A percentile compares a stretch with the other conserved stretches of the same genome.
These are phyloP conservation scores for Tautogolabrus adspersus DNA, from an alignment of 2,113 vertebrate species.

Conservation along the genomic window DNA sequence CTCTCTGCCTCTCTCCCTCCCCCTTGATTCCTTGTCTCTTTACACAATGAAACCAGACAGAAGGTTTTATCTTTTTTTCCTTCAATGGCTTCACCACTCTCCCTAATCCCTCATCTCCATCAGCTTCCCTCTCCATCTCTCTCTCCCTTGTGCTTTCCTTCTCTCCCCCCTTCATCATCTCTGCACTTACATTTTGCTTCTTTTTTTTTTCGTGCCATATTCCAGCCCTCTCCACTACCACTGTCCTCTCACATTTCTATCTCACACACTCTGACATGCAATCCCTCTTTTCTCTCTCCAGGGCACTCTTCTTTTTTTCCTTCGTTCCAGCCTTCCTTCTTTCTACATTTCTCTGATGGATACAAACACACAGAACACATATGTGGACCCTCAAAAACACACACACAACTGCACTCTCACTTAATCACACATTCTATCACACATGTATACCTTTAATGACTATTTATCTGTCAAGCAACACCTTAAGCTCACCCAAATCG, in stretches of 20 bases:
- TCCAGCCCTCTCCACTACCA: background rate
- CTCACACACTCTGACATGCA: slow-evolving; percentile 64
- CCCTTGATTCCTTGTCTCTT: slow-evolving; percentile 48
- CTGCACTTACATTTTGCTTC: slow-evolving; percentile 46
- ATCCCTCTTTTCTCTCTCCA: slow-evolving; percentile 65
- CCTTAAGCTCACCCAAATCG: slow-evolving; percentile 33
- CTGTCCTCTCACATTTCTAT: slow-evolving; percentile 57
- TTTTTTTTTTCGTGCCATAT: slow-evolving; percentile 23
- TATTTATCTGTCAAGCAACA: slow-evolving; percentile 11
- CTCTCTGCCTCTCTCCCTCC: slow-evolving; percentile 29
- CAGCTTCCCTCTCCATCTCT: slow-evolving; percentile 52
- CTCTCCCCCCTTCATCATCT: slow-evolving; percentile 32
- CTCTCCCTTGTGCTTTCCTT: slow-evolving; percentile 48
- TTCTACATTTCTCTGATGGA: slow-evolving; percentile 59
- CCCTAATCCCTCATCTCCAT: slow-evolving; percentile 77
- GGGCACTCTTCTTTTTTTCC: slow-evolving; percentile 47
- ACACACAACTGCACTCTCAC: background rate
- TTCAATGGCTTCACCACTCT: slow-evolving; percentile 66
- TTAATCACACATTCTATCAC: slow-evolving; percentile 20
- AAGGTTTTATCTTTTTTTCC: slow-evolving; percentile 58
- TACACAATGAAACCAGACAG: slow-evolving; percentile 50
- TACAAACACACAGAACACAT: slow-evolving; percentile 24
- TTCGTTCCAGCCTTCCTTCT: slow-evolving; percentile 42
- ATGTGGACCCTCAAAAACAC: slow-evolving; percentile 6
- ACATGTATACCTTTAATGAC: background rate